phyloP scores from a whole-genome alignment of 2,888 invertebrate species.

The Temnothorax rugatulus region DNA sequence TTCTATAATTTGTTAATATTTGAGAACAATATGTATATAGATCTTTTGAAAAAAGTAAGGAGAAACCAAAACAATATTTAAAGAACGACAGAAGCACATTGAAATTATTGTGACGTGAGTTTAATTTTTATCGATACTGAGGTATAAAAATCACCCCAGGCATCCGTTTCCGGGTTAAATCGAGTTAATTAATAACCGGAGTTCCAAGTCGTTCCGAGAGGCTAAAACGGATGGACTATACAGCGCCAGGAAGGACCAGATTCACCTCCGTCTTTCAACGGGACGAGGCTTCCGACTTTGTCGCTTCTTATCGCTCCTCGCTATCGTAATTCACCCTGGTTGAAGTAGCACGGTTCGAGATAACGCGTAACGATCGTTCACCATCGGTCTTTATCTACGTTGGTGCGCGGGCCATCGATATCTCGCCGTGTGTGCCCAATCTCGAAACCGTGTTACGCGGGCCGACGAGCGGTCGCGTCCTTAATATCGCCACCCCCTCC shows the following conservation, averaged over 20 bases:
- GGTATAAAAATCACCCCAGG: too few species aligned
- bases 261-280: background rate
- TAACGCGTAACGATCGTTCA: slow-evolving; percentile 46
- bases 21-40: too few species aligned
- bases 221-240: background rate
- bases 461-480: slow-evolving; percentile 44
- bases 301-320: slow-evolving; percentile 12
- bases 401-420: slow-evolving; percentile 46
- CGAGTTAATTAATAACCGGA: background rate
- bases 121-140: too few species aligned
- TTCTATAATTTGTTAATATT: too few species aligned
- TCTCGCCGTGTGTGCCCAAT: slow-evolving; percentile 46
- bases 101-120: too few species aligned
- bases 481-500: slow-evolving; percentile 44
- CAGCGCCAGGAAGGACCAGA: background rate
- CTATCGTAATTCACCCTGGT: slow-evolving; percentile 5
- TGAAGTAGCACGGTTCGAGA: slow-evolving; percentile 6
- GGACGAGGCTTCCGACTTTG: background rate
- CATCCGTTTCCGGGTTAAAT: too few species aligned
- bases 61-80: too few species aligned
- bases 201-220: background rate
- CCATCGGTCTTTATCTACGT: slow-evolving; percentile 44
- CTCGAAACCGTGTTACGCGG: slow-evolving; percentile 55
- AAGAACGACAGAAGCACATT: too few species aligned
- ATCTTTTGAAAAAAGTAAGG: too few species aligned